phyloP scores from a whole-genome alignment of 2,888 invertebrate species.

The Agrotis clavis region DNA sequence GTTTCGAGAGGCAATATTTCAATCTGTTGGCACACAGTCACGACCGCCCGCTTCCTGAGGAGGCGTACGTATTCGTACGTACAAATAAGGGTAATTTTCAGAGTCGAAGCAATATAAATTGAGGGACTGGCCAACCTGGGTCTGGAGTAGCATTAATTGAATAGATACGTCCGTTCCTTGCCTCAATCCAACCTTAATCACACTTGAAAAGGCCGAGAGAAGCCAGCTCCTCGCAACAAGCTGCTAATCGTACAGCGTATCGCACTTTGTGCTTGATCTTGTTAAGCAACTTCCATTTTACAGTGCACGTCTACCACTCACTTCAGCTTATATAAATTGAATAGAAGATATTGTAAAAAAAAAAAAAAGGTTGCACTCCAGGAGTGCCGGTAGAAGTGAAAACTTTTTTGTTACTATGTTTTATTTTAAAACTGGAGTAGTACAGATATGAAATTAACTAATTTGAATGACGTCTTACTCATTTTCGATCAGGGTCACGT shows the following conservation, averaged over 20 bases:
- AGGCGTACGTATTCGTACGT: conserved; percentile 71
- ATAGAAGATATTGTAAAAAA: conserved; percentile 47
- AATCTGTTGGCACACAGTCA: conserved; percentile 77
- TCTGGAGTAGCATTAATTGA: conserved; percentile 87
- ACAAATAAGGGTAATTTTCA: conserved; percentile 85
- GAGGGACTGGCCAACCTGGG: conserved; percentile 79
- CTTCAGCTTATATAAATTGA: conserved; percentile 55
- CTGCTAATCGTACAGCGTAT: conserved; percentile 85
- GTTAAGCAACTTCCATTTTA: conserved; percentile 72
- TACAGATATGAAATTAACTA: too few species aligned
- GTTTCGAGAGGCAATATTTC: conserved; percentile 75
- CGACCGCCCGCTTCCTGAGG: conserved; percentile 66
- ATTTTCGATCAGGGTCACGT: too few species aligned
- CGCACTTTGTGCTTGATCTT: conserved; percentile 83
- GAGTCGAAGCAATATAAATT: conserved; percentile 85
- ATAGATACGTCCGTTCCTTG: conserved; percentile 88
- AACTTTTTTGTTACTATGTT: too few species aligned
- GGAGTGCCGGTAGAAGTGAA: too few species aligned
- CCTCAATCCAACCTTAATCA: conserved; percentile 89
- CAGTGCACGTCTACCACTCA: conserved; percentile 58
- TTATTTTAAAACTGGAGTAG: too few species aligned
- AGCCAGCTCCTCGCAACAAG: conserved; percentile 78
- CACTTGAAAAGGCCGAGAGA: conserved; percentile 86
- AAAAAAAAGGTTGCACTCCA: too few species aligned
- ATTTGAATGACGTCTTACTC: too few species aligned